These are phyloP conservation scores for Saccostrea echinata DNA, from an alignment of 1,140 invertebrate species.

Conservation along the genomic window DNA sequence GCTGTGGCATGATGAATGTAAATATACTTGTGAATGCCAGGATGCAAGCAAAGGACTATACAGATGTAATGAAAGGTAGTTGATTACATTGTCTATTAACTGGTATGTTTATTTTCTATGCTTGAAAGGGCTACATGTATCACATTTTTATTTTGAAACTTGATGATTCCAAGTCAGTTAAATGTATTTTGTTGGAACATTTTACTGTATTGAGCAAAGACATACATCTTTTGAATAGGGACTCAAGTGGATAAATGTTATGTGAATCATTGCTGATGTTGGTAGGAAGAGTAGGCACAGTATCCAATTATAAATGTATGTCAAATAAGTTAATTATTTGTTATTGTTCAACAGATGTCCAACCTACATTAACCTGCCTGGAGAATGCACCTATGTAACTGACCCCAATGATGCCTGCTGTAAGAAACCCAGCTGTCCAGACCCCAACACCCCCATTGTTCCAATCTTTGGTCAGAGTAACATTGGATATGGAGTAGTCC, in stretches of 20 bases:
- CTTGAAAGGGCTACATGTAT: too few species aligned
- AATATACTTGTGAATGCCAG: constrained; percentile 62
- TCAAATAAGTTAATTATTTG: too few species aligned
- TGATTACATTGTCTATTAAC: not conserved
- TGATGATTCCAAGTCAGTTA: too few species aligned
- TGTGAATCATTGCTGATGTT: too few species aligned
- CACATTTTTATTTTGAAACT: too few species aligned
- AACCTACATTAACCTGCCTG: constrained; percentile 62
- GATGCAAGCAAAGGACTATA: constrained; percentile 61
- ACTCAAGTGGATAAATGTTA: too few species aligned
- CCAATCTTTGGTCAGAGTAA: constrained; percentile 59
- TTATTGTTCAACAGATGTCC: constrained; percentile 59
- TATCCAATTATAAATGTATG: too few species aligned
- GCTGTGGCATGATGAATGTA: constrained; percentile 67
- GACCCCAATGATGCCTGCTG: constrained; percentile 67
- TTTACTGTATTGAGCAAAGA: too few species aligned
- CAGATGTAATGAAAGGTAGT: constrained; percentile 62
- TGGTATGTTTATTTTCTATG: not conserved
- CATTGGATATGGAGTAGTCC: constrained; percentile 63
- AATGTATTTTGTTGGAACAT: too few species aligned
- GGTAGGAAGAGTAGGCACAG: too few species aligned
- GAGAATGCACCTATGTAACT: constrained; percentile 48
- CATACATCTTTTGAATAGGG: too few species aligned
- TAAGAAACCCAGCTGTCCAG: constrained; percentile 60
- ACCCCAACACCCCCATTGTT: constrained; percentile 58